phyloP scores from a whole-genome alignment of 2,888 invertebrate species.

The Nemotelus pantherinus region DNA sequence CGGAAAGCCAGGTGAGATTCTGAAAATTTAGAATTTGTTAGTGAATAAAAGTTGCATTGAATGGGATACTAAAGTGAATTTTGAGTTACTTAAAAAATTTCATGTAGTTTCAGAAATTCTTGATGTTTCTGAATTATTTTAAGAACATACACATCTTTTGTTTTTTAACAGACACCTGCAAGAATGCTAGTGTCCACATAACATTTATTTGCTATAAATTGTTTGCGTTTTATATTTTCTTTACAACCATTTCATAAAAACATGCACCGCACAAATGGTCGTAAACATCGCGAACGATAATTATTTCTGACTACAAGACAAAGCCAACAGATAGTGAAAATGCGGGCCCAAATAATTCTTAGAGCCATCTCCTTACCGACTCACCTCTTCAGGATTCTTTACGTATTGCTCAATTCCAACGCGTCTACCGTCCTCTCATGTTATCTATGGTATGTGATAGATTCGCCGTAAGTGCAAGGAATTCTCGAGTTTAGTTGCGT shows the following conservation, averaged over 20 bases:
- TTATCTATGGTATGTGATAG: constrained; percentile 27
- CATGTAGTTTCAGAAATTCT: too few species aligned
- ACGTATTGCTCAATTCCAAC: too few species aligned
- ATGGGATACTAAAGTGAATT: too few species aligned
- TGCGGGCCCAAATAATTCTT: constrained; percentile 17
- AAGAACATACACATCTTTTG: too few species aligned
- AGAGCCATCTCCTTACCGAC: neutral
- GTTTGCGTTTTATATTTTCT: too few species aligned
- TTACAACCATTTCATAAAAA: neutral
- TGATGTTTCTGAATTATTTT: too few species aligned
- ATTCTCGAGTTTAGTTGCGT: constrained; percentile 10
- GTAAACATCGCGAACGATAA: constrained; percentile 20
- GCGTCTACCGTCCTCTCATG: neutral
- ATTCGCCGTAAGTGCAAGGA: constrained; percentile 2
- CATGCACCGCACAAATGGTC: neutral
- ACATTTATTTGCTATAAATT: too few species aligned
- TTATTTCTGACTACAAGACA: constrained; percentile 30
- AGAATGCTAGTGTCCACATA: too few species aligned
- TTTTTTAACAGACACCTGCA: too few species aligned
- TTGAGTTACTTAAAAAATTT: too few species aligned
- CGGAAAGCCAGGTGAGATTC: constrained; percentile 82
- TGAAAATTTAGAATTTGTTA: constrained; percentile 63
- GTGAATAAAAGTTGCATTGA: neutral
- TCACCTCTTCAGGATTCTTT: neutral
- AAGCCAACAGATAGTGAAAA: constrained; percentile 10